Base-by-base conservation (phyloP, 2,797 vertebrate genomes). In the Mycteria americana region DNA sequence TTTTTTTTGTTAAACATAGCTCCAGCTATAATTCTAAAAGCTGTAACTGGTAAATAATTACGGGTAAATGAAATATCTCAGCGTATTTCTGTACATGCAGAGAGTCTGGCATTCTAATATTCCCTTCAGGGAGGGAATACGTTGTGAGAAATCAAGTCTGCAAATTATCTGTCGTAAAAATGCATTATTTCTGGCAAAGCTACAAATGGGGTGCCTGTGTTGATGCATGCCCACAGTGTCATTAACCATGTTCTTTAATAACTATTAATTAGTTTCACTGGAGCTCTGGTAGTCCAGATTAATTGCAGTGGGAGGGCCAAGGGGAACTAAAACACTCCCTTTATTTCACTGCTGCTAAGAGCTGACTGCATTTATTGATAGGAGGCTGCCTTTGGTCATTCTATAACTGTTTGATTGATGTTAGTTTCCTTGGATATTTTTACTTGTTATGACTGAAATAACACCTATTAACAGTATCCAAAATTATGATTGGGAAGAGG, bases 181-280 rank as follows among this genome's bases (percentile, higher is more conserved):
- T 67, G 31, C 39, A 82, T 92, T 92, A 90, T 94, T 95, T 96
- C 74, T 93, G 89, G 92, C 86, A 89, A 89, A 95, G 86, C 60
- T 96, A 79, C 93, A 95, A 95, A 95, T 89, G 56, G 80, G 72
- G 31, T 95, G 85, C 57, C 90, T 94, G 90, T 95, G 90, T 93
- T 94, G 90, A 92, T 93, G 88, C 95, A 95, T 94, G 74, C 84
- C 39, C 35, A 74, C 64, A 30, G 57, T 92, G 86, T 93, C 88
- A 94, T 95, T 94, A 96, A 62, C 72, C 53, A 17, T 80, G 72
- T 95, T 93, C 84, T 45, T 87, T 94, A 89, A 92, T 89, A 94
- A 83, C 88, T 90, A 85, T 92, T 94, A 94, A 93, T 96, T 93
- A 89, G 70, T 85, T 95, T 85, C 78, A 65, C 60, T 94, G 84